These are phyloP conservation scores for Porites rus DNA, from an alignment of 92 coral and sea anemone species.

Conservation along the genomic window DNA sequence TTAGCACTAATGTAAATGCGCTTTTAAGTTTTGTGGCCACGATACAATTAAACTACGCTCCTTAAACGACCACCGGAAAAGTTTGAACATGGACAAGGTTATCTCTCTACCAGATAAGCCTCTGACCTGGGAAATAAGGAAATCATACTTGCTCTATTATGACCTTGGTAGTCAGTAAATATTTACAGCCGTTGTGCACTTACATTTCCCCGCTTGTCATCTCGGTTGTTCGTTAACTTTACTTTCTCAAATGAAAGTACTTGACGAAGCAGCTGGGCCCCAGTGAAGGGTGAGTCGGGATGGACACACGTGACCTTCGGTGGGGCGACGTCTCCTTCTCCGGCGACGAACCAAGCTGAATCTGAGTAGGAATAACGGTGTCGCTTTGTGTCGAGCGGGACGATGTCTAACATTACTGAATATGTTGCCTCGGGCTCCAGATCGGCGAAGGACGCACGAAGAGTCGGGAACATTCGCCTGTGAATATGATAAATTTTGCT, in stretches of 20 bases:
- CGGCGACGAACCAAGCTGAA: conserved; percentile 97
- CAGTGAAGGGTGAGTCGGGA: conserved; percentile 90
- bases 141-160: conserved; percentile 30
- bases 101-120: conserved; percentile 37
- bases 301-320: conserved; percentile 82
- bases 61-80: conserved; percentile 32
- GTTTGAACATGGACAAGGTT: not conserved
- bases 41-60: conserved; percentile 19
- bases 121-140: conserved; percentile 25
- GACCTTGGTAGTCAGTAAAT: conserved; percentile 13
- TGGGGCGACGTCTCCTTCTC: conserved; percentile 89
- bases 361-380: conserved; percentile 92
- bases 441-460: conserved; percentile 81
- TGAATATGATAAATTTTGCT: conserved; percentile 2
- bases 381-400: conserved; percentile 79
- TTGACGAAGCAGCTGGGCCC: conserved; percentile 77
- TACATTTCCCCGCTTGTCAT: conserved; percentile 89
- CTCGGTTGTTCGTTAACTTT: conserved; percentile 87
- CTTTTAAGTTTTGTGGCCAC: conserved; percentile 14
- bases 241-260: conserved; percentile 91
- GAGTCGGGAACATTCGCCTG: conserved; percentile 93
- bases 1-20: conserved; percentile 34
- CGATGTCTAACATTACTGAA: conserved; percentile 75
- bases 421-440: conserved; percentile 74
- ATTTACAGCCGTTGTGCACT: conserved; percentile 53